Conservation (phyloP, 2,888 invertebrate genomes). For the Himalopsyche kuldschensis region DNA sequence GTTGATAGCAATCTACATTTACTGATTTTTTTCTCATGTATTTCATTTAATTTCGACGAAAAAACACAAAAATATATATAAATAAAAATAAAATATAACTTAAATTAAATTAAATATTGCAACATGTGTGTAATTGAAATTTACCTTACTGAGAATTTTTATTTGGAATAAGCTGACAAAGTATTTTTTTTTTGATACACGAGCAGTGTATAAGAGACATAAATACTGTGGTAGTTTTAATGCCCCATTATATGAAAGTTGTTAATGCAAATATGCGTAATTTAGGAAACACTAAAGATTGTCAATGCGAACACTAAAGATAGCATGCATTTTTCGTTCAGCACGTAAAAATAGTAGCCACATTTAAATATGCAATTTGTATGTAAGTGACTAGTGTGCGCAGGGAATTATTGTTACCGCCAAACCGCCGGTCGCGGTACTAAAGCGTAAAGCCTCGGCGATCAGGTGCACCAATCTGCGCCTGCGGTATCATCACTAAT, state of each 20-base stretch:
- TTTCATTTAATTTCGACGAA: no score
- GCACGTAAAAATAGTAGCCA: background rate
- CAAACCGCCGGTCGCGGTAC: background rate
- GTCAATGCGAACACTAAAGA: no score
- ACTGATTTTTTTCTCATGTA: no score
- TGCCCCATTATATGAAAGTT: background rate
- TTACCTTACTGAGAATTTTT: no score
- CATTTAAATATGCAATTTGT: background rate
- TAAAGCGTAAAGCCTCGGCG: background rate
- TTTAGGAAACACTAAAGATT: background rate
- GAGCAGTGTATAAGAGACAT: background rate
- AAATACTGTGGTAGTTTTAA: background rate
- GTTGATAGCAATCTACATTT: no score
- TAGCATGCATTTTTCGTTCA: background rate
- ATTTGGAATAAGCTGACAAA: no score
- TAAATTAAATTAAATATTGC: no score
- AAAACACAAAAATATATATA: no score
- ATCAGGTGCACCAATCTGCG: slow-evolving; percentile 10
- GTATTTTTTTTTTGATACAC: background rate
- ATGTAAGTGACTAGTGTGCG: background rate
- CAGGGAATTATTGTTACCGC: background rate
- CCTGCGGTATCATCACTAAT: slow-evolving; percentile 5
- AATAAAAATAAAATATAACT: no score
- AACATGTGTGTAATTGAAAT: no score
- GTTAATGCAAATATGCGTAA: background rate